Base-by-base conservation (phyloP, 2,888 invertebrate genomes). In the Parnassius apollo region DNA sequence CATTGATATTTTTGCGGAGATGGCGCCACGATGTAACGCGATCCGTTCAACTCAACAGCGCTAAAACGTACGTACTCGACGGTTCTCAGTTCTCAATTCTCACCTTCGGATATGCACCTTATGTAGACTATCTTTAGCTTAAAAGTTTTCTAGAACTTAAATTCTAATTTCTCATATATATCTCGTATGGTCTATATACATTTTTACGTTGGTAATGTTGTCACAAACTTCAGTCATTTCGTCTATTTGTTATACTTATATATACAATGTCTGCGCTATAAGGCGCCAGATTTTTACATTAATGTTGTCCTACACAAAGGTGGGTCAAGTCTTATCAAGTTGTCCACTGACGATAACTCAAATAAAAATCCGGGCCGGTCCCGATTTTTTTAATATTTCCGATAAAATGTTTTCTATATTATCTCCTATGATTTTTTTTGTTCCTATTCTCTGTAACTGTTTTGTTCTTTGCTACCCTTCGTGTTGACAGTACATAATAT, bases 401-500 rank as follows among this genome's bases (percentile, higher is more conserved):
- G 12, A 54, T 13, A 53, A 46, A 53, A 11, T 46, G 18, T 55
- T 54, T 4, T 49, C 7, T 50, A 58, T 51, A 42, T 44, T 51
- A 46, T 7, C 7, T 44, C 42, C 12, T 18, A 25, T 13, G 3
- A 59, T 3, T 18, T 49, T 49, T 44, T 60, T n/a, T 48, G 57
- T 48, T 46, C 35, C 22, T 56, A 42, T 50, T 52, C 45, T 11
- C n/a, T 25, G 51, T 56, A 42, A 18, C 18, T 50, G 55, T 49
- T 55, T 55, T 35, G 13, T 45, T 57, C 22, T 50, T 42, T 56
- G 53, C 57, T 51, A 48, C 52, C 57, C 61, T 52, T 62, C 59
- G 51, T 64, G 63, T 64, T 56, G 56, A 59, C 63, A 59, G 55
- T 64, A 56, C 56, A 57, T 64, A 62, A 59, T 64, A 62, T 62